A percentile compares a stretch with the other conserved stretches of the same genome.
These are phyloP conservation scores for Bombus soroeensis DNA, from an alignment of 1,140 invertebrate species.

Conservation along the genomic window DNA sequence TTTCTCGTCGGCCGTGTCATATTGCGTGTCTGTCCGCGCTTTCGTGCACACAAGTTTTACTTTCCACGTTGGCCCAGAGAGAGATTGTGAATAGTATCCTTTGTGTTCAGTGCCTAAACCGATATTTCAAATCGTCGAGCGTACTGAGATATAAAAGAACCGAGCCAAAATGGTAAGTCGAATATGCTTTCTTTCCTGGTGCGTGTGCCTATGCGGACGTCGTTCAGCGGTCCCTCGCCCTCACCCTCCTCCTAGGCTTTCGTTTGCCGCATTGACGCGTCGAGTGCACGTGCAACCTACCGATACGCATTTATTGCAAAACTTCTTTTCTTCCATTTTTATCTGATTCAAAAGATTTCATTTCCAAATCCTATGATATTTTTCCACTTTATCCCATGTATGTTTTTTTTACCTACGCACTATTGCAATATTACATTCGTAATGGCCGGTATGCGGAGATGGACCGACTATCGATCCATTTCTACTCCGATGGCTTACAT, in stretches of 20 bases:
- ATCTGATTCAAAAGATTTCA: not conserved
- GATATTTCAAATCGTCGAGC: slow-evolving; percentile 43
- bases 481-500: slow-evolving; percentile 8
- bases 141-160: slow-evolving; percentile 34
- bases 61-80: slow-evolving; percentile 21
- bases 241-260: slow-evolving; percentile 15
- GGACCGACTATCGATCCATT: slow-evolving; percentile 53
- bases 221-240: slow-evolving; percentile 27
- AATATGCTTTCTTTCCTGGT: not conserved
- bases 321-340: slow-evolving; percentile 37
- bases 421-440: slow-evolving; percentile 43
- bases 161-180: slow-evolving; percentile 63
- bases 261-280: slow-evolving; percentile 49
- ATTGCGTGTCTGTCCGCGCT: slow-evolving; percentile 56
- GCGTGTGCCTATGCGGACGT: slow-evolving; percentile 30
- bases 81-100: slow-evolving; percentile 51
- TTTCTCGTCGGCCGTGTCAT: slow-evolving; percentile 73
- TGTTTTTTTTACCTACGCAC: slow-evolving; percentile 29
- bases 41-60: slow-evolving; percentile 55
- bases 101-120: slow-evolving; percentile 58
- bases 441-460: slow-evolving; percentile 53
- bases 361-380: not conserved
- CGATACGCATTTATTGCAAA: slow-evolving; percentile 48
- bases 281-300: slow-evolving; percentile 53
- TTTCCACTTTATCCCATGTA: not conserved